A percentile compares a stretch with the other conserved stretches of the same genome.
These are phyloP conservation scores for Diploptera punctata DNA, from an alignment of 2,888 invertebrate species.

Conservation along the genomic window DNA sequence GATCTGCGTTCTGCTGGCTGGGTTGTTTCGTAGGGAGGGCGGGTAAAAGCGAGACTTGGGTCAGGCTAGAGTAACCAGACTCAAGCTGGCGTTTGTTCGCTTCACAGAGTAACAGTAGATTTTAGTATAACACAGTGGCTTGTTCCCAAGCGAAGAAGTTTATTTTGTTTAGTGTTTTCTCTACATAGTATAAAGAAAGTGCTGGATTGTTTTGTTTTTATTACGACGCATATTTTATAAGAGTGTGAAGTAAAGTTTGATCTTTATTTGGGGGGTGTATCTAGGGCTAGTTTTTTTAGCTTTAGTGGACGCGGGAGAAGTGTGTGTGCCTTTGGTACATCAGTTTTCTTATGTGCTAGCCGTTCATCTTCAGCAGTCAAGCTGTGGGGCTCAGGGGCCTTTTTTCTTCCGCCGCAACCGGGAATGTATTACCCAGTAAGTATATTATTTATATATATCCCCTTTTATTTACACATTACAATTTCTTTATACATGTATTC, in stretches of 20 bases:
- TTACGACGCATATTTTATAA: neutral
- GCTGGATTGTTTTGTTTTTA: slow-evolving; percentile 15
- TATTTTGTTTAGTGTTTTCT: slow-evolving; percentile 6
- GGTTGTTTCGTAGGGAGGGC: neutral
- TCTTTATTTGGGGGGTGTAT: neutral
- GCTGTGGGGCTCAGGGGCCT: slow-evolving; percentile 97
- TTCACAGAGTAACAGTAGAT: neutral
- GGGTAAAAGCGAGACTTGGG: slow-evolving; percentile 20
- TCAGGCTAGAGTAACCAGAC: slow-evolving; percentile 17
- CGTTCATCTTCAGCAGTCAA: slow-evolving; percentile 71
- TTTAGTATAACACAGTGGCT: slow-evolving; percentile 8
- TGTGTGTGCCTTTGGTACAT: slow-evolving; percentile 40
- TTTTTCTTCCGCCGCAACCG: slow-evolving; percentile 90
- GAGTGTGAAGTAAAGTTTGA: neutral
- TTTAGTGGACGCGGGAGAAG: slow-evolving; percentile 24
- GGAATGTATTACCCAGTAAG: slow-evolving; percentile 97
- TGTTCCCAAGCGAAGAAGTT: slow-evolving; percentile 14
- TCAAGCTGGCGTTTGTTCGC: neutral
- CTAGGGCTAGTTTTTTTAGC: slow-evolving; percentile 12
- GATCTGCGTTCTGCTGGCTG: slow-evolving; percentile 41
- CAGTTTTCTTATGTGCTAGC: slow-evolving; percentile 44
- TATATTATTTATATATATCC: slow-evolving; percentile 48
- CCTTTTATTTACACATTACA: neutral
- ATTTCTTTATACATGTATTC: neutral
- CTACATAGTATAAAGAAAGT: neutral